phyloP scores from a whole-genome alignment of 2,113 vertebrate genomes.

The Hippotragus niger region DNA sequence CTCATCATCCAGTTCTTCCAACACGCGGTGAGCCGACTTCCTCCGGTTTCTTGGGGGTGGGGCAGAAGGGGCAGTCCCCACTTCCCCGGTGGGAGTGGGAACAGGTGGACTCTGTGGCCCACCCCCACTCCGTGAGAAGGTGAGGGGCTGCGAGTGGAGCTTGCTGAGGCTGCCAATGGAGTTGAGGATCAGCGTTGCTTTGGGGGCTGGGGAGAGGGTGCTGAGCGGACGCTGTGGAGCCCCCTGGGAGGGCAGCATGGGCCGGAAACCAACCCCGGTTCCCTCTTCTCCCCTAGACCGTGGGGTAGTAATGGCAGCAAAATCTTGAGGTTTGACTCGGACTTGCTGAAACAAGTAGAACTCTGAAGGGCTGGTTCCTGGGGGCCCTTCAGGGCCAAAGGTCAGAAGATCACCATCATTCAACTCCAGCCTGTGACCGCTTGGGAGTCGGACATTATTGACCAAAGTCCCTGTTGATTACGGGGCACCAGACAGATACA shows the following conservation, averaged over 20 bases:
- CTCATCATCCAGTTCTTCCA: slow-evolving; percentile 87
- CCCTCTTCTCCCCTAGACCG: slow-evolving; percentile 76
- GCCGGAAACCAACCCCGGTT: slow-evolving; percentile 59
- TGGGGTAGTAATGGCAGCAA: slow-evolving; percentile 90
- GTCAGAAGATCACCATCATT: slow-evolving; percentile 89
- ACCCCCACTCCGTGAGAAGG: slow-evolving; percentile 74
- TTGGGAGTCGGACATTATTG: slow-evolving; percentile 87
- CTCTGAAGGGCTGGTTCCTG: slow-evolving; percentile 73
- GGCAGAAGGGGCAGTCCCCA: background rate
- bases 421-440: slow-evolving; percentile 83
- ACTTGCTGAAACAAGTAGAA: slow-evolving; percentile 95
- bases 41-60: slow-evolving; percentile 80
- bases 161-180: slow-evolving; percentile 95
- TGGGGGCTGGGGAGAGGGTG: slow-evolving; percentile 75
- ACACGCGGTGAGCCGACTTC: slow-evolving; percentile 88
- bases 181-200: slow-evolving; percentile 91
- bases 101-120: slow-evolving; percentile 5
- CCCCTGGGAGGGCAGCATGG: slow-evolving; percentile 70
- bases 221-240: slow-evolving; percentile 81
- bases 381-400: slow-evolving; percentile 82
- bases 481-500: background rate
- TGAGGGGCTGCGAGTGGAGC: slow-evolving; percentile 86
- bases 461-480: slow-evolving; percentile 88
- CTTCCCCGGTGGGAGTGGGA: background rate
- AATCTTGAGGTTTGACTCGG: slow-evolving; percentile 90